Base-by-base conservation (phyloP, 2,797 vertebrate genomes). In the Peromyscus nudipes region DNA sequence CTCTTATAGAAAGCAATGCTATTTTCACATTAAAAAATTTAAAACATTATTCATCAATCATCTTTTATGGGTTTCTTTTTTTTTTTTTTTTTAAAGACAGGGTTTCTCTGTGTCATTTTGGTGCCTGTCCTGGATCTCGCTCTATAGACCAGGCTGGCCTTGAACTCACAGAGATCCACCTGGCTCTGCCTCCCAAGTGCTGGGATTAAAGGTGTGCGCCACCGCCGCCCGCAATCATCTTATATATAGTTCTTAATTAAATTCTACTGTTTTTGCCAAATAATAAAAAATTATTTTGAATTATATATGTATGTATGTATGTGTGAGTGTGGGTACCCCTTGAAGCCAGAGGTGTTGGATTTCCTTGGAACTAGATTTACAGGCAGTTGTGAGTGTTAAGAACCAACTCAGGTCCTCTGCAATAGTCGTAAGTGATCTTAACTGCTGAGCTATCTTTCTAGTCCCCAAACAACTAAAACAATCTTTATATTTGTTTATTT, bases 11-110 rank as follows among this genome's bases (percentile, higher is more conserved):
- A 95, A 89, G 29, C 29, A 92, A 64, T 75, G 86, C 55, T 10
- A 92, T 91, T 89, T 86, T 80, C 79, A 62, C 6, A 80, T 14
- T 95, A 91, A 92, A 57, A 94, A 65, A 92, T 83, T 77, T 31
- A 84, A 89, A 87, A 69, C 0, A 62, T 65, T 82, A 86, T 43
- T 92, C 10, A 94, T 29, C n/a, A n/a, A n/a, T n/a, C n/a, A n/a
- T n/a, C n/a, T n/a, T n/a, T n/a, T n/a, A n/a, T n/a, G n/a, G n/a
- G n/a, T n/a, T n/a, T n/a, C n/a, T n/a, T n/a, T n/a, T n/a, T n/a
- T n/a, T n/a, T n/a, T n/a, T n/a, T n/a, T n/a, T n/a, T n/a, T n/a
- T n/a, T n/a, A n/a, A n/a, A n/a, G n/a, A n/a, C n/a, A n/a, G n/a
- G n/a, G n/a, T n/a, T n/a, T n/a, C n/a, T n/a, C n/a, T n/a, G n/a